Base-by-base conservation (phyloP, 2,113 vertebrate species). In the Halichoerus grypus region DNA sequence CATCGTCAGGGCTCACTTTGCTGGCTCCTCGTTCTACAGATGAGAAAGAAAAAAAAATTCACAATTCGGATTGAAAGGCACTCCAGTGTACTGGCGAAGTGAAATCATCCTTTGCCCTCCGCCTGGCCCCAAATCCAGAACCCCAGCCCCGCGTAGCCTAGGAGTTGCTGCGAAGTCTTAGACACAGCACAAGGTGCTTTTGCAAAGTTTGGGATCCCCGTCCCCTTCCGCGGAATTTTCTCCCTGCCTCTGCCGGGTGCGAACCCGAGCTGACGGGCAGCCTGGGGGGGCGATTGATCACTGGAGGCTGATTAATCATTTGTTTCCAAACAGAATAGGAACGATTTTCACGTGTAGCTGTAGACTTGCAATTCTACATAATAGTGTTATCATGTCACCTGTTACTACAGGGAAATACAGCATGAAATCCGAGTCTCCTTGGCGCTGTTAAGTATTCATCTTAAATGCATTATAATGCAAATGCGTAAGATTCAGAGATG, bases 381-480 rank as follows among this genome's bases (percentile, higher is more conserved):
- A 98, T 94, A 98, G 97, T 98, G 96, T 98, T 98, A 98, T 89
- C 98, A 65, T 98, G 98, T 99, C 99, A 99, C 99, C 98, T 99
- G 99, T 99, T 99, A 99, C 98, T 96, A 98, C 80, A 98, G 97
- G 98, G 96, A 98, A 98, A 98, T 98, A 97, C 26, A 98, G 92
- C 92, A 97, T 59, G 94, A 99, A 99, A 98, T 84, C 95, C 80
- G 91, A 98, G 92, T 97, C 97, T 98, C 94, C 51, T 98, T 53
- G 98, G 98, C 97, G 92, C 96, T 97, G 97, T 93, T 98, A 97
- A 97, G 98, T 98, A 98, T 98, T 97, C 96, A 95, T 98, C 95
- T 98, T 98, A 98, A 98, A 98, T 46, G 97, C 96, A 99, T 99
- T 99, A 97, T 99, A 96, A 99, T 99, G 99, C 98, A 99, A 99